Base-by-base conservation (phyloP, 92 coral and sea anemone genomes). In the Desmophyllum pertusum region DNA sequence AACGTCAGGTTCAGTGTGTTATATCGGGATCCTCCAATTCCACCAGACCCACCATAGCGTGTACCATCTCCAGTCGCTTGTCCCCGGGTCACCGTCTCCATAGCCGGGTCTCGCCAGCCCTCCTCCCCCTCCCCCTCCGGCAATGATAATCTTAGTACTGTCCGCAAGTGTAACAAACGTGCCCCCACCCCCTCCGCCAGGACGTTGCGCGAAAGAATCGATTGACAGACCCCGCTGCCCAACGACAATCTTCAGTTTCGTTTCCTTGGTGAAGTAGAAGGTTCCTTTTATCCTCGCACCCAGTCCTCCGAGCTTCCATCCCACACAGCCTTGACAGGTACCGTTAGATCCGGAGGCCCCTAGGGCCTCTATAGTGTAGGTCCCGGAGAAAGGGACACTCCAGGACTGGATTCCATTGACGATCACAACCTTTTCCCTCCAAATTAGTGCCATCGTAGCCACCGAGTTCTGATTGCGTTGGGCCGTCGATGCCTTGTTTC, bases 41-140 rank as follows among this genome's bases (percentile, higher is more conserved):
- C 93, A 17, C n/a, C 64, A 0, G 67, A 21, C 6, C 93, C 91
- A n/a, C 93, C 93, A 73, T 86, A 73, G 52, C 88, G 93, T n/a
- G 90, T 84, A 13, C 95, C 98, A 67, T 80, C 70, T 35, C 66
- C 48, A 19, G 88, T 86, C 25, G 78, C 85, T 83, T 94, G 98
- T 38, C n/a, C 98, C 98, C 19, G 95, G 92, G 71, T 94, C 98
- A 17, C 95, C 98, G 52, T 87, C 93, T 18, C 63, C 65, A 33
- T 69, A 83, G 8, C 84, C 78, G 18, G 61, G 64, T 36, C 45
- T 71, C 39, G 70, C 40, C 13, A 84, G 43, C 0, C 95, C 91
- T 36, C 98, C 98, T 29, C 98, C 98, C 27, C 98, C 98, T 6
- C 98, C 98, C 59, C 98, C 95, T 55, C 95, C 98, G 65, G 98